Base-by-base conservation (phyloP, 1,140 invertebrate species). In the Lineus longissimus region DNA sequence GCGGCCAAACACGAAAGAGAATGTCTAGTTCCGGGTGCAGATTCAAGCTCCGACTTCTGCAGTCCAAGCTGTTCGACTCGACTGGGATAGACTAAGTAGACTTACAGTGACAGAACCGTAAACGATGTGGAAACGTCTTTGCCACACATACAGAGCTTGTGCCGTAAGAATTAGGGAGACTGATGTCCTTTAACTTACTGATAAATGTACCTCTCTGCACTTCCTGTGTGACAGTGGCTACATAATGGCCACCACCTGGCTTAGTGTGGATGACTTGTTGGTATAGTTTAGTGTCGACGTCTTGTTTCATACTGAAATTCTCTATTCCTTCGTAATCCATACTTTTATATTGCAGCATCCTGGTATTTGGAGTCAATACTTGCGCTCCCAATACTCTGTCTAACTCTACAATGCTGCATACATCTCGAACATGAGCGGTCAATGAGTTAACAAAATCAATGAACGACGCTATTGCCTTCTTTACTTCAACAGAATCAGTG, bases 91-190 rank as follows among this genome's bases (percentile, higher is more conserved):
- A n/a, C n/a, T n/a, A n/a, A n/a, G n/a, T n/a, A n/a, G n/a, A n/a
- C 33, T 36, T 36, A 15, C 33, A 36, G 15, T 36, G 33, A 15
- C 33, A 36, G 15, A 36, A 36, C 4, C 33, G 33, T 36, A 15
- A 4, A 7, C 4, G 33, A 36, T 36, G 15, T n/a, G 47, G 47
- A n/a, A 51, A 51, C n/a, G 6, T 33, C 15, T 61, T 33, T 31
- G 31, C 86, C 9, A 93, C 86, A 69, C 91, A 94, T 70, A 86
- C 84, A 17, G 90, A 88, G 74, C 90, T 87, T 40, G 83, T 76
- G 7, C 90, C 90, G 73, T 91, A 96, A 81, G 88, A 88, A 74
- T 96, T 95, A 36, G 91, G 89, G 64, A 93, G 85, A 61, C 91
- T 94, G 7, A 95, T 87, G 70, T 93, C 88, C 17, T 87, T 84